phyloP scores from a whole-genome alignment of 2,888 invertebrate species.

The Volucella zonaria region DNA sequence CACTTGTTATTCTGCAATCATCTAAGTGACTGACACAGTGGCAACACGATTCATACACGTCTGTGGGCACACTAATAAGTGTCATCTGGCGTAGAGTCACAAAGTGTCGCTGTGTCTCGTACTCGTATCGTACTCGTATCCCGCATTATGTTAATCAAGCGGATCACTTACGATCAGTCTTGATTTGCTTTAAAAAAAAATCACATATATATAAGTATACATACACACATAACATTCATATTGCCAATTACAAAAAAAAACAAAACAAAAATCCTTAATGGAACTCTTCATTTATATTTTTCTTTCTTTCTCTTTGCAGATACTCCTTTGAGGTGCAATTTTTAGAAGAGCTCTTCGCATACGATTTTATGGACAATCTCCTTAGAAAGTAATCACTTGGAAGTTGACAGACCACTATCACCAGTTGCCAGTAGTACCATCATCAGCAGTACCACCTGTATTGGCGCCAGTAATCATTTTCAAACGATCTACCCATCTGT shows the following conservation, averaged over 20 bases:
- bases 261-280: background rate
- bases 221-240: too few species aligned
- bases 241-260: too few species aligned
- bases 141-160: background rate
- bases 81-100: constrained; percentile 39
- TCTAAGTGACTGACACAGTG: constrained; percentile 64
- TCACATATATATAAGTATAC: too few species aligned
- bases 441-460: background rate
- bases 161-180: constrained; percentile 22
- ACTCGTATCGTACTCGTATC: background rate
- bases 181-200: background rate
- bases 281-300: constrained; percentile 1
- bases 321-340: constrained; percentile 18
- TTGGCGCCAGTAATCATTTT: constrained; percentile 1
- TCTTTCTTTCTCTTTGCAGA: constrained; percentile 38
- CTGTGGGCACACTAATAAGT: constrained; percentile 33
- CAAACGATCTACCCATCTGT: too few species aligned
- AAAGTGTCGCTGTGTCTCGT: background rate
- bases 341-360: constrained; percentile 10
- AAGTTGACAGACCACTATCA: constrained; percentile 68
- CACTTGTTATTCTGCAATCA: constrained; percentile 66
- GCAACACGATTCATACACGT: constrained; percentile 42
- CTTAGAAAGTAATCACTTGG: constrained; percentile 66
- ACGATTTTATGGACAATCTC: constrained; percentile 37
- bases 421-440: constrained; percentile 27